phyloP scores from a whole-genome alignment of 2,113 vertebrate species.

The Psephotus haematonotus region DNA sequence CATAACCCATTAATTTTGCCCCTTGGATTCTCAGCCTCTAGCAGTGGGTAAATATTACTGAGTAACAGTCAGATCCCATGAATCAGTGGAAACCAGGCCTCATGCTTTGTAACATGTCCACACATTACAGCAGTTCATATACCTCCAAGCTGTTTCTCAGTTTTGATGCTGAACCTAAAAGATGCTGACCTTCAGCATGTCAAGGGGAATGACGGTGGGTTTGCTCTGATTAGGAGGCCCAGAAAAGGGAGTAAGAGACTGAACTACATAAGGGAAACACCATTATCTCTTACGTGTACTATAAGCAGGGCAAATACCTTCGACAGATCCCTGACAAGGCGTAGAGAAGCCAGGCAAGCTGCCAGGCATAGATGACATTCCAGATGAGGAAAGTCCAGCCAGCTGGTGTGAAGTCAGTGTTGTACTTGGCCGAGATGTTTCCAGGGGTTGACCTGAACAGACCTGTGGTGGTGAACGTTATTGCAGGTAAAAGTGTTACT shows the following conservation, averaged over 20 bases:
- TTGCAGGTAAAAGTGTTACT: neutral
- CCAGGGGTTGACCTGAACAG: conserved; percentile 64
- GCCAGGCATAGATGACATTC: conserved; percentile 61
- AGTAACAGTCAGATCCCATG: neutral
- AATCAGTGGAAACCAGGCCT: accelerated
- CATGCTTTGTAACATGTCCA: neutral
- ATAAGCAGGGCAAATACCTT: neutral
- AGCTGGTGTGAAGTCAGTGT: conserved; percentile 55
- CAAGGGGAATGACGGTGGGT: neutral
- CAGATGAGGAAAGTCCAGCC: conserved; percentile 67
- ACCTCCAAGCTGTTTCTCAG: neutral
- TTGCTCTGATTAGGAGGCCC: neutral
- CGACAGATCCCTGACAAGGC: conserved; percentile 40
- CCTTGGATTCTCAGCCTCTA: neutral
- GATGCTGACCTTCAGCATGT: neutral
- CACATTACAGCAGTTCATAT: accelerated
- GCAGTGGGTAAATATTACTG: neutral
- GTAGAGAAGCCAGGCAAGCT: conserved; percentile 59
- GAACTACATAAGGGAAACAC: neutral
- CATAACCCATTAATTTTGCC: neutral
- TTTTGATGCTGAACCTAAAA: neutral
- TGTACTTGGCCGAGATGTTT: conserved; percentile 58
- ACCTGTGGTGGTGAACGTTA: conserved; percentile 11
- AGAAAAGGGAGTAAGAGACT: neutral
- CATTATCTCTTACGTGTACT: neutral